These are phyloP conservation scores for Garra rufa DNA, from an alignment of 2,113 vertebrate genomes.

Conservation along the genomic window DNA sequence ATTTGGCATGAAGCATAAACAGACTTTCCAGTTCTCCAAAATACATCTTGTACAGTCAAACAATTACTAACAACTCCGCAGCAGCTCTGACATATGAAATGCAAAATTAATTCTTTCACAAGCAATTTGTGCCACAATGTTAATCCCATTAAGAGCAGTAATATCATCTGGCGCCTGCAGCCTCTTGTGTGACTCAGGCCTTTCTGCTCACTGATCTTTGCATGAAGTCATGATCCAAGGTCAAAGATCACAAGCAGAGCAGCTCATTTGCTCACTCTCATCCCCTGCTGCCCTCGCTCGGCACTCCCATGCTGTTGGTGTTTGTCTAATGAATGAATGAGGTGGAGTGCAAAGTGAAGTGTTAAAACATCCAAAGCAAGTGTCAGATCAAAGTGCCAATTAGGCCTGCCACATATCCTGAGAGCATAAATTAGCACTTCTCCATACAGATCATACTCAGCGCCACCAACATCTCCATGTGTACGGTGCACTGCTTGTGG, in stretches of 20 bases:
- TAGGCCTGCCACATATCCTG: constrained; percentile 55
- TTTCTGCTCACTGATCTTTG: constrained; percentile 1
- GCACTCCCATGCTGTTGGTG: constrained; percentile 24
- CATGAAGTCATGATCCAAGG: constrained; percentile 21
- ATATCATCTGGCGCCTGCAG: neutral
- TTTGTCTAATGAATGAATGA: constrained; percentile 57
- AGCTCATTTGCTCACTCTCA: constrained; percentile 29
- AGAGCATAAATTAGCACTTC: constrained; percentile 59
- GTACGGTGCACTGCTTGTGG: neutral
- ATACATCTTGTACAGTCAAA: neutral
- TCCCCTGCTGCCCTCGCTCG: neutral
- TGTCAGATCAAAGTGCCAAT: constrained; percentile 61
- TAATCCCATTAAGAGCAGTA: neutral
- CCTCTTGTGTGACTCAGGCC: neutral
- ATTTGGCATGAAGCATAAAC: neutral
- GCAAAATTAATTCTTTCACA: neutral
- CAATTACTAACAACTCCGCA: neutral
- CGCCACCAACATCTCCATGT: constrained; percentile 3
- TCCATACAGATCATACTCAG: constrained; percentile 45
- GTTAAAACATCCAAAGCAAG: constrained; percentile 52
- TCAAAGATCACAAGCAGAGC: constrained; percentile 40
- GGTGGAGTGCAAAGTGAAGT: constrained; percentile 49
- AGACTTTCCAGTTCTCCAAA: neutral
- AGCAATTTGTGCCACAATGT: neutral
- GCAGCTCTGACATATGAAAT: neutral